Evolutionary conservation across 2,888 invertebrate genomes (phyloP).

Genomic region (Eucera pruinosa): DNA sequence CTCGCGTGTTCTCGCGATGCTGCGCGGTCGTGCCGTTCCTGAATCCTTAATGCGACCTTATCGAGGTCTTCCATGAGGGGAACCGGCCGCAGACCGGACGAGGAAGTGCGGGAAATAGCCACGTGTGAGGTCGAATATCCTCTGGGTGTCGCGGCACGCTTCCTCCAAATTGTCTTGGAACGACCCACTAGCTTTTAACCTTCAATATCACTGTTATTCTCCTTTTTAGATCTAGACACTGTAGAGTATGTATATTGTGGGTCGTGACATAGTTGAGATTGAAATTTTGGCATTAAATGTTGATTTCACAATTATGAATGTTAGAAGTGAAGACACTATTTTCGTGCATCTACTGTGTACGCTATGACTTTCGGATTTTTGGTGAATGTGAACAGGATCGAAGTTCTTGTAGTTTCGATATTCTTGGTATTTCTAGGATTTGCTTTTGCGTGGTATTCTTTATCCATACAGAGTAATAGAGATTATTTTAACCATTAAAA

Average conservation of each 20-base stretch:
- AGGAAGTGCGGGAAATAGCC: slow-evolving; percentile 40
- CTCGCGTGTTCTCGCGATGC: slow-evolving; percentile 48
- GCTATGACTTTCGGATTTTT: too few relatives aligned
- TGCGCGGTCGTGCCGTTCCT: slow-evolving; percentile 31
- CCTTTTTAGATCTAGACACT: too few relatives aligned
- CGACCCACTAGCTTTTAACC: too few relatives aligned
- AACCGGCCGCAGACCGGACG: slow-evolving; percentile 32
- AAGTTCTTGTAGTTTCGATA: too few relatives aligned
- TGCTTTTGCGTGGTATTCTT: too few relatives aligned
- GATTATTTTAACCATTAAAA: too few relatives aligned
- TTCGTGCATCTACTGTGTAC: not conserved
- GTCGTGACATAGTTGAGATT: too few relatives aligned
- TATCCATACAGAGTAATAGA: too few relatives aligned
- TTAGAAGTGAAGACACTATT: not conserved
- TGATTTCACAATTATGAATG: not conserved
- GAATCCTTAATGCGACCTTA: slow-evolving; percentile 63
- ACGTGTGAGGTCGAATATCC: slow-evolving; percentile 34
- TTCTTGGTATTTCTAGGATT: too few relatives aligned
- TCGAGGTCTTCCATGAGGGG: slow-evolving; percentile 48
- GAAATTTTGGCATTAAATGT: slow-evolving; percentile 6
- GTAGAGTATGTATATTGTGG: too few relatives aligned
- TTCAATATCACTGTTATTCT: too few relatives aligned
- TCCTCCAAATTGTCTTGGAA: not conserved
- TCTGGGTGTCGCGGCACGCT: not conserved
- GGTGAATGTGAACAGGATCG: not conserved